These are phyloP conservation scores for Raphicerus campestris DNA, from an alignment of 2,113 vertebrate genomes.

Conservation along the genomic window DNA sequence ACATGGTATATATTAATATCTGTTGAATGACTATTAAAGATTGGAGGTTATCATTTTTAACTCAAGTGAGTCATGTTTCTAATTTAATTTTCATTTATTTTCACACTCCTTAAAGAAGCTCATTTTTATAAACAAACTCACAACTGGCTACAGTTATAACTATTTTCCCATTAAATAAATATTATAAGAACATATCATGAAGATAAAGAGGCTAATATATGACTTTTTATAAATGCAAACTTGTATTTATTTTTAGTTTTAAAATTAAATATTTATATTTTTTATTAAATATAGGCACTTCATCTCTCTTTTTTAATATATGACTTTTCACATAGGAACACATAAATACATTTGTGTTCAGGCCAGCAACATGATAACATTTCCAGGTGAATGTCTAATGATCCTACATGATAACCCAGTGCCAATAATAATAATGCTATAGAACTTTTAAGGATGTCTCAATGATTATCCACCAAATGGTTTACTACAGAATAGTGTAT, in stretches of 20 bases:
- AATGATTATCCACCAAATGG: background rate
- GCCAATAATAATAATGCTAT: background rate
- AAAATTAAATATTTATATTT: background rate
- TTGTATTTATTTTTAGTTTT: background rate
- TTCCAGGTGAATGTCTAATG: background rate
- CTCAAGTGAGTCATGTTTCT: background rate
- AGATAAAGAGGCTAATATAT: background rate
- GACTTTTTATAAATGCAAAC: background rate
- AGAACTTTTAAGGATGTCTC: background rate
- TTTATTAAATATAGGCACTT: background rate
- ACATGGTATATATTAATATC: background rate
- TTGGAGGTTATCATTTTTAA: background rate
- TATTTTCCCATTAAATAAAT: background rate
- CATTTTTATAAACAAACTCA: background rate
- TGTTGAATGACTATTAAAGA: background rate
- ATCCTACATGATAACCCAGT: background rate
- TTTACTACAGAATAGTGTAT: background rate
- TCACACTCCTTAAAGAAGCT: background rate
- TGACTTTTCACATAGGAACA: background rate
- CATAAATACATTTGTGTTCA: background rate
- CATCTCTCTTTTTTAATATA: background rate
- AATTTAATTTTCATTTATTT: constrained; percentile 29
- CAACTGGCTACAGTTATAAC: background rate
- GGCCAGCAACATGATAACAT: background rate
- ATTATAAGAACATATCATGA: background rate